Evolutionary conservation across 2,113 vertebrate species (phyloP).

Genomic region (Perognathus longimembris): DNA sequence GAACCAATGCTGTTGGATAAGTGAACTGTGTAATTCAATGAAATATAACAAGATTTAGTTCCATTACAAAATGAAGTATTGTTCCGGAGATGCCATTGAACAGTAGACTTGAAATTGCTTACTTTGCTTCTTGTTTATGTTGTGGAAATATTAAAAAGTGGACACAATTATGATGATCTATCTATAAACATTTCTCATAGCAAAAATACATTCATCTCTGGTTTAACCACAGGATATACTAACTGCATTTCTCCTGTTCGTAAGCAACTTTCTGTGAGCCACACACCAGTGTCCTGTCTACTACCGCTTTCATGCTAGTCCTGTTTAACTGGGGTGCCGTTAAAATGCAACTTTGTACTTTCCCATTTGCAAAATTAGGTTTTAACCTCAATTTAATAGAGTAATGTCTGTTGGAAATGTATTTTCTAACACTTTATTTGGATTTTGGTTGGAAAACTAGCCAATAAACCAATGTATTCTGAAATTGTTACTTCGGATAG

Average conservation of each 20-base stretch:
- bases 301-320: neutral
- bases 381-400: conserved; percentile 11
- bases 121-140: neutral
- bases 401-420: neutral
- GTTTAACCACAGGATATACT: neutral
- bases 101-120: neutral
- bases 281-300: neutral
- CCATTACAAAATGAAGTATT: conserved; percentile 20
- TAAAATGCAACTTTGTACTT: neutral
- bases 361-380: neutral
- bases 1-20: neutral
- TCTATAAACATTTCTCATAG: neutral
- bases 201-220: neutral
- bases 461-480: neutral
- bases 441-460: conserved; percentile 18
- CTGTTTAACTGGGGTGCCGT: neutral
- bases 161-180: neutral
- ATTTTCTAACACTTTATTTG: neutral
- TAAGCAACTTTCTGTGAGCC: neutral
- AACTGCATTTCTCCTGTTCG: neutral
- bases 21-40: conserved; percentile 15
- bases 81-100: neutral
- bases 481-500: neutral
- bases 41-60: conserved; percentile 35
- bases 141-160: neutral